Percentiles rank a stretch among this genome's conserved stretches.
Conservation (phyloP, 2,797 vertebrate genomes). For the Alauda arvensis region DNA sequence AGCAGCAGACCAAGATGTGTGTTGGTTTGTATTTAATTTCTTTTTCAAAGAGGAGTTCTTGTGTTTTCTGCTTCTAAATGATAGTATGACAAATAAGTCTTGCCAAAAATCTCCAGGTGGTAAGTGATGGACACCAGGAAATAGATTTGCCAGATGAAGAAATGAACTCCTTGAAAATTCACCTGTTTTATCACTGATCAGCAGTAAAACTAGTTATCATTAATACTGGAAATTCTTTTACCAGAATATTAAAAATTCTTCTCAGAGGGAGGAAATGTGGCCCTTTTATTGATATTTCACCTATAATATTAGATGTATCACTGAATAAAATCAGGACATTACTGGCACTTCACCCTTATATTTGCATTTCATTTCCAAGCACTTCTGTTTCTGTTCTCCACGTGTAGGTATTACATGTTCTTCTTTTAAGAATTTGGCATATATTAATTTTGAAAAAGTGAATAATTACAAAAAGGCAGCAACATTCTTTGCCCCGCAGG, state of each 20-base stretch:
- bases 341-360: background rate
- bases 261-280: background rate
- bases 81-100: background rate
- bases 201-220: background rate
- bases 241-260: background rate
- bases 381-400: slow-evolving; percentile 39
- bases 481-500: slow-evolving; percentile 28
- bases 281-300: background rate
- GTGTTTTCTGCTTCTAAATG: background rate
- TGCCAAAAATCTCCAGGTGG: slow-evolving; percentile 4
- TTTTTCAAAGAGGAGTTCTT: background rate
- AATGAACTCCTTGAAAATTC: background rate
- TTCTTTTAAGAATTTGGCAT: slow-evolving; percentile 24
- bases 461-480: slow-evolving; percentile 55
- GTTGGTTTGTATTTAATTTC: background rate
- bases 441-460: slow-evolving; percentile 49
- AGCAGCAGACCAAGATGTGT: background rate
- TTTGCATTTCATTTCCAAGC: background rate
- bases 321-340: background rate
- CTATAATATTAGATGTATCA: background rate
- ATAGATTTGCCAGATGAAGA: background rate
- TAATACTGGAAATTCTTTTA: background rate
- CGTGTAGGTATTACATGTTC: background rate
- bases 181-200: background rate
- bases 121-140: slow-evolving; percentile 9